Evolutionary conservation across 2,797 vertebrate genomes (phyloP).

Genomic region (Arrhamphus sclerolepis): DNA sequence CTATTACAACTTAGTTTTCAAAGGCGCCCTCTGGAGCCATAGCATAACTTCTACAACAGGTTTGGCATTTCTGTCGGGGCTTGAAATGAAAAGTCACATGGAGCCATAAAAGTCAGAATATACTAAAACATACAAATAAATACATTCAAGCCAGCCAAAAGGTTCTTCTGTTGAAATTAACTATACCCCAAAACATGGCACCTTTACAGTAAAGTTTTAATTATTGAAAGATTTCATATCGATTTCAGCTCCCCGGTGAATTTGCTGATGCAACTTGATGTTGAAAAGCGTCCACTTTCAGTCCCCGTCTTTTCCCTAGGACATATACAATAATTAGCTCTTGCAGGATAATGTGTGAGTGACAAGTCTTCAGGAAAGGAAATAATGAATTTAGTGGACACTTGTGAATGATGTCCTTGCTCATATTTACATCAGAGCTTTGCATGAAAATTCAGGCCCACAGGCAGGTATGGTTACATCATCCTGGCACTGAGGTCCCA

Average conservation of each 20-base stretch:
- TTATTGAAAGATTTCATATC: not conserved
- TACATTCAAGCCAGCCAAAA: too few relatives aligned
- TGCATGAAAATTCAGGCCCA: conserved; percentile 39
- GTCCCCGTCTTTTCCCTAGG: not conserved
- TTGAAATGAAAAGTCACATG: too few relatives aligned
- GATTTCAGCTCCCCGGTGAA: not conserved
- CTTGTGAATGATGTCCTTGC: conserved; percentile 44
- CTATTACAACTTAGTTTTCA: too few relatives aligned
- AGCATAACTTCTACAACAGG: too few relatives aligned
- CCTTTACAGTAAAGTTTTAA: too few relatives aligned
- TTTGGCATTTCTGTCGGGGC: too few relatives aligned
- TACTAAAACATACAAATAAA: too few relatives aligned
- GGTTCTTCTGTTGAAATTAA: too few relatives aligned
- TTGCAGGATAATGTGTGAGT: conserved; percentile 4
- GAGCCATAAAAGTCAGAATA: too few relatives aligned
- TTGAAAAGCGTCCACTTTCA: not conserved
- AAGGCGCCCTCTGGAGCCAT: too few relatives aligned
- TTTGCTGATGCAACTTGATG: not conserved
- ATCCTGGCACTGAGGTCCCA: conserved; percentile 58
- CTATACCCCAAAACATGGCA: too few relatives aligned
- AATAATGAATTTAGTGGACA: conserved; percentile 42
- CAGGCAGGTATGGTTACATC: conserved; percentile 60
- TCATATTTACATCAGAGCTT: conserved; percentile 39
- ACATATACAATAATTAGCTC: conserved; percentile 5
- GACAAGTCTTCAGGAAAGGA: conserved; percentile 21